phyloP scores from a whole-genome alignment of 2,888 invertebrate species.

The Trichacis sp. region DNA sequence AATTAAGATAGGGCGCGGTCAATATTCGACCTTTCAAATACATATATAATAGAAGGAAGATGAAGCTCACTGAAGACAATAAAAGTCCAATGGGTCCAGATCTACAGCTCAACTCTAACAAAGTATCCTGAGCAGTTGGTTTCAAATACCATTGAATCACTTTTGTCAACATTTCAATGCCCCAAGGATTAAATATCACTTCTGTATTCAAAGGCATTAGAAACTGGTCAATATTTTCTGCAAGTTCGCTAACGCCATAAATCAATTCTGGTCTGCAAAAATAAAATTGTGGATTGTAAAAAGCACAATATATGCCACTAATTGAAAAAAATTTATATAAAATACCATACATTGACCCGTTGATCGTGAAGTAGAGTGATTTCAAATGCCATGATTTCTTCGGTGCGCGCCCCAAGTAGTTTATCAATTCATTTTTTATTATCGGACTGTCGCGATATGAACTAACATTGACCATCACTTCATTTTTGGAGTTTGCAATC shows the following conservation, averaged over 20 bases:
- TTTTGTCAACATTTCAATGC: neutral
- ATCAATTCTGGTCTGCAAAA: neutral
- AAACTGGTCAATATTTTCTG: neutral
- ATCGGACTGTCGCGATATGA: neutral
- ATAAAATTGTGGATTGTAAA: too few relatives aligned
- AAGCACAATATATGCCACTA: too few relatives aligned
- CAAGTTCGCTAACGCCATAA: neutral
- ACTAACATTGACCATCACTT: neutral
- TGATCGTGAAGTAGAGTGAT: neutral
- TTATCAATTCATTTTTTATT: neutral
- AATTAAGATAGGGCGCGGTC: neutral
- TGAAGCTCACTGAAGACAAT: neutral
- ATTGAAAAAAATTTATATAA: too few relatives aligned
- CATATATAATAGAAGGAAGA: too few relatives aligned
- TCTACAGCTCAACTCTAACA: neutral
- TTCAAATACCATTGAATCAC: neutral
- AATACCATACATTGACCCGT: neutral
- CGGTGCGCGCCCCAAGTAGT: neutral
- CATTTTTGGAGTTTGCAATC: neutral
- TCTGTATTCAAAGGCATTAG: neutral
- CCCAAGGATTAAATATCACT: neutral
- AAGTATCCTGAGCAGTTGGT: neutral
- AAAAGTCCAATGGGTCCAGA: neutral
- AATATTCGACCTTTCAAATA: neutral
- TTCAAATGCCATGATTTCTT: neutral